Percentiles rank a stretch among this genome's conserved stretches.
phyloP scores from a whole-genome alignment of 1,140 invertebrate genomes.

The Popillia japonica region DNA sequence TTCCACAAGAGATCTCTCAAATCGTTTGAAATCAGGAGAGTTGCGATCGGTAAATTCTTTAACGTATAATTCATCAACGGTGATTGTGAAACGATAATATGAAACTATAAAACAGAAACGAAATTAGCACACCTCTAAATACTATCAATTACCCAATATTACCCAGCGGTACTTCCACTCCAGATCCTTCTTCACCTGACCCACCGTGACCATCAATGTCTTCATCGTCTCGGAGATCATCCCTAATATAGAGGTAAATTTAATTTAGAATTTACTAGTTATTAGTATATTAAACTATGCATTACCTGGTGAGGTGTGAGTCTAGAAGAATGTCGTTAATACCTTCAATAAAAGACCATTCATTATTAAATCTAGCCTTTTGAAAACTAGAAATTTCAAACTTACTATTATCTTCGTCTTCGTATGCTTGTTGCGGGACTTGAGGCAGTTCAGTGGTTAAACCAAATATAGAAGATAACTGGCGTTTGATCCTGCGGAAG shows the following conservation, averaged over 20 bases:
- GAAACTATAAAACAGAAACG: background rate
- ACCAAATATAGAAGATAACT: background rate
- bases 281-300: background rate
- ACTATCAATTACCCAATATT: background rate
- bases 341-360: background rate
- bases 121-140: background rate
- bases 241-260: background rate
- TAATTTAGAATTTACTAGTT: background rate
- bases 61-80: slow-evolving; percentile 59
- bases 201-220: slow-evolving; percentile 39
- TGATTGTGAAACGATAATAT: slow-evolving; percentile 61
- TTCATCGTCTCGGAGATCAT: slow-evolving; percentile 35
- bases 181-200: slow-evolving; percentile 43
- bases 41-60: slow-evolving; percentile 56
- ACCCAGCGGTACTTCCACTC: background rate
- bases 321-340: background rate
- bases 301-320: background rate
- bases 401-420: background rate
- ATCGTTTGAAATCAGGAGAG: slow-evolving; percentile 57
- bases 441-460: background rate
- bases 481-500: slow-evolving; percentile 56
- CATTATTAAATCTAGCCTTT: too few relatives aligned
- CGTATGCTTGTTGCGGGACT: background rate
- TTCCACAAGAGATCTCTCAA: slow-evolving; percentile 56
- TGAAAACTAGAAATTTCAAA: background rate